Base-by-base conservation (phyloP, 2,797 vertebrate genomes). In the Limosa lapponica region DNA sequence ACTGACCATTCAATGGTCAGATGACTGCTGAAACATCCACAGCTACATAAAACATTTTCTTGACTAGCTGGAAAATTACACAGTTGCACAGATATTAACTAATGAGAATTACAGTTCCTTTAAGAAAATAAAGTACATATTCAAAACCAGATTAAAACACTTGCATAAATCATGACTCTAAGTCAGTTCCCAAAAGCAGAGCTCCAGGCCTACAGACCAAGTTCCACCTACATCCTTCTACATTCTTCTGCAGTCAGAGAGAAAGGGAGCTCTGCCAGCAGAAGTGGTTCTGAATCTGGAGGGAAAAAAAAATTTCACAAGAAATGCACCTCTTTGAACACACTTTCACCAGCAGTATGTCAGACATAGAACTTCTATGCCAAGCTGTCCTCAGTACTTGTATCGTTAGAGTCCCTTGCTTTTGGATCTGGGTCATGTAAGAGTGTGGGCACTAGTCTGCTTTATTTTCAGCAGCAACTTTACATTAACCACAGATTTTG, bases 391-490 rank as follows among this genome's bases (percentile, higher is more conserved):
- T 82, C 46, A 28, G 67, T 12, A 69, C 43, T 57, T 39, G 3
- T 18, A 52, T 55, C 15, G 10, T 27, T 10, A 34, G 7, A 79
- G 34, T 23, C 7, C 13, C 34, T 34, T 82, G 44, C 41, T 67
- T 72, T 69, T 43, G 32, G 48, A 82, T 72, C 36, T 55, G 34
- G 34, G 23, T 85, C 59, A 52, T 2, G 0, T 41, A 12, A 25
- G 23, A 48, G 8, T 22, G 8, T 0, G 0, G 8, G 32, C 32
- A 82, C 57, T 39, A 67, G 36, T 44, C 43, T 51, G 11, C 25
- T 70, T 61, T 66, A 71, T 71, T 93, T 84, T 65, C 79, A 87
- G 74, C 5, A 36, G 13, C 16, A 87, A 44, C 3, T 27, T 67
- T 49, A 83, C 18, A 39, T 61, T 61, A 82, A 86, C 17, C 74